Percentiles rank a stretch among this genome's conserved stretches.
These are phyloP conservation scores for Misgurnus mizolepis DNA, from an alignment of 2,113 vertebrate genomes.

Conservation along the genomic window DNA sequence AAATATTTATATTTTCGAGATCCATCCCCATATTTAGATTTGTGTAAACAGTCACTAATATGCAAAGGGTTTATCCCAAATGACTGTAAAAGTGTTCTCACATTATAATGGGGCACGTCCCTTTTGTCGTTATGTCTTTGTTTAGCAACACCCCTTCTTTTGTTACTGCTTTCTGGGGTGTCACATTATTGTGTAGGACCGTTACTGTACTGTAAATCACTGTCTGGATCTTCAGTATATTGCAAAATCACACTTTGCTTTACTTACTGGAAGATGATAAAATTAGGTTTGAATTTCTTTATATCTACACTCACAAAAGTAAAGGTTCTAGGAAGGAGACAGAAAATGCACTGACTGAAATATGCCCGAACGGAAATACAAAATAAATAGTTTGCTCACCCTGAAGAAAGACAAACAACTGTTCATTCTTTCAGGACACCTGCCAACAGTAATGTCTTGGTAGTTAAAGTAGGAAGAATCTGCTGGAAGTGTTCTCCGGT, in stretches of 20 bases:
- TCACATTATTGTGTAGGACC: slow-evolving; percentile 5
- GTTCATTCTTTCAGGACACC: slow-evolving; percentile 7
- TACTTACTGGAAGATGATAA: neutral
- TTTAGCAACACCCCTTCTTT: slow-evolving; percentile 13
- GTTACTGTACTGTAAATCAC: slow-evolving; percentile 2
- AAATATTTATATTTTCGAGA: too few species aligned
- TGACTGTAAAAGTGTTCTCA: neutral
- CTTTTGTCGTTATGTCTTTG: slow-evolving; percentile 11
- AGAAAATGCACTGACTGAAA: neutral
- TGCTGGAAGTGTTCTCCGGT: too few species aligned
- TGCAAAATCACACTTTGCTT: neutral
- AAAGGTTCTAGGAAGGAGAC: too few species aligned
- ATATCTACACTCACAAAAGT: too few species aligned
- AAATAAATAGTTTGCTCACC: neutral
- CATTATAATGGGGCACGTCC: slow-evolving; percentile 37
- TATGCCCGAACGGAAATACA: neutral
- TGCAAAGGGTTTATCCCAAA: slow-evolving; percentile 17
- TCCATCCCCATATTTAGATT: too few species aligned
- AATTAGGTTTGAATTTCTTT: too few species aligned
- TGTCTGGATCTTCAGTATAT: neutral
- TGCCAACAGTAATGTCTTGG: slow-evolving; percentile 4
- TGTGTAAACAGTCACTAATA: neutral
- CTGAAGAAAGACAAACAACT: neutral
- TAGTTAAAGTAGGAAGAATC: neutral
- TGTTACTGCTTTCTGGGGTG: neutral